Evolutionary conservation across 2,888 invertebrate species (phyloP).

Genomic region (Melitaea athalia): DNA sequence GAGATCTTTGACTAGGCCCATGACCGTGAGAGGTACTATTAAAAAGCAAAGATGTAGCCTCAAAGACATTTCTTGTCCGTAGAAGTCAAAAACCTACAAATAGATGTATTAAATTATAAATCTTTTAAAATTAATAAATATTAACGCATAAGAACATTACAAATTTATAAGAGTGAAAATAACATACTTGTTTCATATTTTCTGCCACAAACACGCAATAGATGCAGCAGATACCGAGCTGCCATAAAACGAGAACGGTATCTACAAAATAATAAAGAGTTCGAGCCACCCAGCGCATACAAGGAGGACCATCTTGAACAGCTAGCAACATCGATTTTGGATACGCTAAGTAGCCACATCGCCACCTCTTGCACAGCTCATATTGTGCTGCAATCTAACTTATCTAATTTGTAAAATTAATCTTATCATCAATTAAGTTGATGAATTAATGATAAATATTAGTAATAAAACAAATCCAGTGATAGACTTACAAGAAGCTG

Average conservation of each 20-base stretch:
- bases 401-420: not conserved
- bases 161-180: not conserved
- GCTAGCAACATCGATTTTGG: constrained; percentile 88
- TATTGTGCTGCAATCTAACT: constrained; percentile 82
- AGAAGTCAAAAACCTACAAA: constrained; percentile 75
- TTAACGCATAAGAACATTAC: not conserved
- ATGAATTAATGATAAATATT: too few species aligned
- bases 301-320: constrained; percentile 84
- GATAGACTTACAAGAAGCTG: constrained; percentile 84
- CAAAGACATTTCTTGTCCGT: constrained; percentile 60
- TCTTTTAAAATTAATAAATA: not conserved
- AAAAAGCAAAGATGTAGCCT: constrained; percentile 82
- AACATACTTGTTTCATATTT: constrained; percentile 83
- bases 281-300: constrained; percentile 71
- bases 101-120: not conserved
- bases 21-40: constrained; percentile 82
- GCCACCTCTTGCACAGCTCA: constrained; percentile 72
- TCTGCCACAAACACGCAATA: constrained; percentile 91
- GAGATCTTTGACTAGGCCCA: constrained; percentile 87
- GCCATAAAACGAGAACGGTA: constrained; percentile 86
- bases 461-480: not conserved
- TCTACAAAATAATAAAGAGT: constrained; percentile 80
- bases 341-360: constrained; percentile 86
- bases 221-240: constrained; percentile 94
- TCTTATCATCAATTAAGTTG: not conserved